Base-by-base conservation (phyloP, 2,113 vertebrate genomes). In the Suricata suricatta region DNA sequence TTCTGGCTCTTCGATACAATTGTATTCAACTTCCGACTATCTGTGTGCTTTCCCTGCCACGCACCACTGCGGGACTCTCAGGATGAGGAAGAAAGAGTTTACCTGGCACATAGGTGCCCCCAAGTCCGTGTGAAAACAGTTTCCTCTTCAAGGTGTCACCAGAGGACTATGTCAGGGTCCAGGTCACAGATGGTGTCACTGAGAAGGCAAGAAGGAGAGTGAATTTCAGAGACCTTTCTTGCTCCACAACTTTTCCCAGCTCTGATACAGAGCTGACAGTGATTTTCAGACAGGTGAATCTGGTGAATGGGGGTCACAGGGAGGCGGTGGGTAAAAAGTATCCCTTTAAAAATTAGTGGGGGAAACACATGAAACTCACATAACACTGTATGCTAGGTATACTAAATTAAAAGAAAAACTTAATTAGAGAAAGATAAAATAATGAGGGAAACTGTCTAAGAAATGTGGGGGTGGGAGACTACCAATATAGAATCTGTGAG, bases 401-500 rank as follows among this genome's bases (percentile, higher is more conserved):
- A 77, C 74, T 47, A 31, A 76, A 47, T 47, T 77, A 29, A 44
- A 74, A 74, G 13, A 76, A 76, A 76, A 14, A 76, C 23, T 72
- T 25, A 29, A 47, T 77, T 77, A 47, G 44, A 77, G 47, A 77
- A 41, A 44, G 74, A 47, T 31, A 47, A 47, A 77, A 47, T 76
- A 44, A 31, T 38, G 38, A 64, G 31, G 31, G 64, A 74, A 68
- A 47, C 66, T 84, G 7, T 7, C 57, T 50, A 35, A 31, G 57
- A 74, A 21, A 17, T 15, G 12, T 7, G 19, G 44, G 19, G 6
- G 0, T 2, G 35, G 35, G 9, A 4, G 17, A 0, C 5, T 21
- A 1, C 47, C 44, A 31, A 33, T 35, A 44, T 7, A 60, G 54
- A 95, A 92, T 88, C 33, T 97, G 44, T 93, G 82, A 33, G 95